These are phyloP conservation scores for Sturmia bella DNA, from an alignment of 2,888 invertebrate species.

Conservation along the genomic window DNA sequence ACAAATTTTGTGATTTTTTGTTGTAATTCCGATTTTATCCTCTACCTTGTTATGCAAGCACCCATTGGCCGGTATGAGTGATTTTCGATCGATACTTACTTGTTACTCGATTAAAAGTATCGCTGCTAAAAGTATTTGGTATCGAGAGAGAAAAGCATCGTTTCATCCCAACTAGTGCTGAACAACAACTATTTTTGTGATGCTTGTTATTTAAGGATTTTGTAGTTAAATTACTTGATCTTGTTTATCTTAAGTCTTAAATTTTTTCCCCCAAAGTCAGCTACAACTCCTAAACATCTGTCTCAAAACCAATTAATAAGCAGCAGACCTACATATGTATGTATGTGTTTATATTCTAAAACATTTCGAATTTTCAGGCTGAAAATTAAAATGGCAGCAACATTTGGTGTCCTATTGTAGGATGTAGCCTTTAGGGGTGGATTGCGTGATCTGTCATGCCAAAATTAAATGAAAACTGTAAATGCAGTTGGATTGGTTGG, in stretches of 20 bases:
- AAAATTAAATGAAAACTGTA: conserved; percentile 27
- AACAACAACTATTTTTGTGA: too few species aligned
- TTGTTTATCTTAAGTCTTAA: conserved; percentile 4
- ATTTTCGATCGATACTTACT: too few species aligned
- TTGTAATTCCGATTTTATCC: too few species aligned
- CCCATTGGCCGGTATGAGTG: too few species aligned
- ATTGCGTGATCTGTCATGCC: conserved; percentile 46
- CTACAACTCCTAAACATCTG: conserved; percentile 38
- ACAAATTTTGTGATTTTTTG: too few species aligned
- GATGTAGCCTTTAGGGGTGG: conserved; percentile 53
- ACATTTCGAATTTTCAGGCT: neutral
- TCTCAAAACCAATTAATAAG: conserved; percentile 6
- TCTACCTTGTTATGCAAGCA: too few species aligned
- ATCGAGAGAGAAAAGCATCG: too few species aligned
- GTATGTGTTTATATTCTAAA: too few species aligned
- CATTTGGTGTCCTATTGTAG: conserved; percentile 49
- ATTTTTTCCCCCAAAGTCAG: neutral
- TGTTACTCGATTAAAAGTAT: too few species aligned
- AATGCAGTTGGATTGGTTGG: conserved; percentile 28
- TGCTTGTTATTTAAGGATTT: conserved; percentile 3
- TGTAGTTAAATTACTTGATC: conserved; percentile 7
- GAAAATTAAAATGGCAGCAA: conserved; percentile 1
- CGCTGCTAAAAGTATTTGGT: too few species aligned
- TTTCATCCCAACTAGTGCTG: too few species aligned
- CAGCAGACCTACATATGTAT: neutral